A percentile compares a stretch with the other conserved stretches of the same genome.
Conservation (phyloP, 2,888 invertebrate species). For the Tridacna gigas region DNA sequence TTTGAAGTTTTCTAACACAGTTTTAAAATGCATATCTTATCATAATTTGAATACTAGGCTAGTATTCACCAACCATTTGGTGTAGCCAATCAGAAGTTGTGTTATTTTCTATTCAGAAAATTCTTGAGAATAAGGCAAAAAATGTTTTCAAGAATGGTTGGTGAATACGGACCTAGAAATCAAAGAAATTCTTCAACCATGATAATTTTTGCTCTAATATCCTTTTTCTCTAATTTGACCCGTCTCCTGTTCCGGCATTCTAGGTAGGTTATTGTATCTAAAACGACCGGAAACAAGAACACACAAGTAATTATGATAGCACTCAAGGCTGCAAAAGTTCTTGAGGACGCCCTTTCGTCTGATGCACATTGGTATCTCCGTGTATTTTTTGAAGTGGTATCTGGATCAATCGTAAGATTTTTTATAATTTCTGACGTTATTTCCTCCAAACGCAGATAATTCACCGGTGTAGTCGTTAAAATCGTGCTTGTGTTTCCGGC, state of each 20-base stretch:
- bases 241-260: neutral
- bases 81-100: too few species aligned
- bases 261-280: neutral
- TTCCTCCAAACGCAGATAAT: neutral
- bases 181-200: neutral
- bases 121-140: neutral
- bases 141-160: too few species aligned
- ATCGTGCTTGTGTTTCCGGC: neutral
- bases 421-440: slow-evolving; percentile 4
- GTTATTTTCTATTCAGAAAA: too few species aligned
- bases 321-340: neutral
- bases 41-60: neutral
- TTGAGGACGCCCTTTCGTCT: neutral
- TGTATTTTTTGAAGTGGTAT: neutral
- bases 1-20: neutral
- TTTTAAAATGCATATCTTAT: neutral
- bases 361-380: neutral
- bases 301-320: neutral
- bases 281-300: neutral
- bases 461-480: neutral
- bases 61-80: too few species aligned
- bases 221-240: neutral
- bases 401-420: slow-evolving; percentile 11
- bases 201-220: neutral
- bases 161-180: too few species aligned